A percentile compares a stretch with the other conserved stretches of the same genome.
Conservation (phyloP, 2,888 invertebrate species). For the Blastobasis adustella region DNA sequence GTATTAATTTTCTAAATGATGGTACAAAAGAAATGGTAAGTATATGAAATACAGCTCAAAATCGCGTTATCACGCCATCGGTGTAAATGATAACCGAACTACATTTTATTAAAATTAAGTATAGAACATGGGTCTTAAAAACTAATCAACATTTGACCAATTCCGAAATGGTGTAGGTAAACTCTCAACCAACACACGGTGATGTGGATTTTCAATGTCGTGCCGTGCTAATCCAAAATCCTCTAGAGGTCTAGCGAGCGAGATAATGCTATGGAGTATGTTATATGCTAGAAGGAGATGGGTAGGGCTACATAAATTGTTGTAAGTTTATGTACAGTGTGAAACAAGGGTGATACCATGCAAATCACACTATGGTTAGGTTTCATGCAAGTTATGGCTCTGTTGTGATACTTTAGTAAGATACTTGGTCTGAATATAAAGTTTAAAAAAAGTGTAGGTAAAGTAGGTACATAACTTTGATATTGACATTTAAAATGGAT, state of each 20-base stretch:
- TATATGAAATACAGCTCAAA: too few species aligned
- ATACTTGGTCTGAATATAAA: slow-evolving; percentile 25
- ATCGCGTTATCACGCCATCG: too few species aligned
- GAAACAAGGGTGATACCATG: slow-evolving; percentile 45
- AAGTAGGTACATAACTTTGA: neutral
- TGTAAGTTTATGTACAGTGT: slow-evolving; percentile 32
- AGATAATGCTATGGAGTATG: slow-evolving; percentile 18
- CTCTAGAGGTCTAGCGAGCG: slow-evolving; percentile 2
- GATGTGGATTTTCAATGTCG: slow-evolving; percentile 2
- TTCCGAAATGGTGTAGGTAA: too few species aligned
- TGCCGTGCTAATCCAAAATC: slow-evolving; percentile 4
- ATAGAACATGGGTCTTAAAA: too few species aligned
- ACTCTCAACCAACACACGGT: neutral
- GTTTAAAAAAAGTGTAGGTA: neutral
- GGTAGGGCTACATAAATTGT: slow-evolving; percentile 41
- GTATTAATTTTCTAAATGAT: too few species aligned
- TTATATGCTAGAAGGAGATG: slow-evolving; percentile 49
- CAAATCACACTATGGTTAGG: slow-evolving; percentile 46
- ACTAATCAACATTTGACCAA: too few species aligned
- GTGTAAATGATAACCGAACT: too few species aligned
- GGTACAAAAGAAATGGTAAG: too few species aligned
- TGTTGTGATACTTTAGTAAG: slow-evolving; percentile 45
- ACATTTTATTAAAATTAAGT: too few species aligned
- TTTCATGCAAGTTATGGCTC: slow-evolving; percentile 44
- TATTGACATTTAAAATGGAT: neutral